Base-by-base conservation (phyloP, 2,797 vertebrate species). In the Alexandromys oeconomus region DNA sequence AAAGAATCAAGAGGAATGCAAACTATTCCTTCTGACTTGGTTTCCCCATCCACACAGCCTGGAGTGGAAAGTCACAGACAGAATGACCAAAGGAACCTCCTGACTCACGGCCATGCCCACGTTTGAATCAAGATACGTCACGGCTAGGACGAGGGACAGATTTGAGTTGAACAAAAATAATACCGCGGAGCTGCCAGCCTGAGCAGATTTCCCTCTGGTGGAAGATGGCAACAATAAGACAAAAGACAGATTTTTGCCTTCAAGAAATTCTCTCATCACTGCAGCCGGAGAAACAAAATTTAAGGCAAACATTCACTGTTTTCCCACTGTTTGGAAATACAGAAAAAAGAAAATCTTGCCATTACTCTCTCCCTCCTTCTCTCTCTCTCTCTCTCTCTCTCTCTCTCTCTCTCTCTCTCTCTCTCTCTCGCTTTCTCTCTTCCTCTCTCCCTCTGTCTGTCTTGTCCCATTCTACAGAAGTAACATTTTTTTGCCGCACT, bases 201-300 rank as follows among this genome's bases (percentile, higher is more conserved):
- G 98, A 98, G 94, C 97, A 98, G 98, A 94, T 98, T 98, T 97
- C 97, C 73, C 97, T 74, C 57, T 51, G 96, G 94, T 82, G 94
- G 96, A 98, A 98, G 98, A 98, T 93, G 97, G 93, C 98, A 98
- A 96, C 87, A 97, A 94, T 91, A 76, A 96, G 90, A 97, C 96
- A 96, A 97, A 98, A 98, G 96, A 97, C 98, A 96, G 98, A 95
- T 96, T 97, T 98, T 98, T 96, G 93, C 94, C 95, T 98, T 98
- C 98, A 98, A 93, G 93, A 97, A 96, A 97, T 87, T 89, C 54
- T 69, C 40, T 97, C 88, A 69, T 74, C 31, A 12, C 31, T 40
- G 51, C 87, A 96, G 97, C 97, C 97, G 98, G 84, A 87, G 78
- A 96, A 96, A 93, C 80, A 95, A 91, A 97, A 80, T 48, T 21